These are phyloP conservation scores for Scaptomyza reducta DNA, from an alignment of 2,888 invertebrate species.

Conservation along the genomic window DNA sequence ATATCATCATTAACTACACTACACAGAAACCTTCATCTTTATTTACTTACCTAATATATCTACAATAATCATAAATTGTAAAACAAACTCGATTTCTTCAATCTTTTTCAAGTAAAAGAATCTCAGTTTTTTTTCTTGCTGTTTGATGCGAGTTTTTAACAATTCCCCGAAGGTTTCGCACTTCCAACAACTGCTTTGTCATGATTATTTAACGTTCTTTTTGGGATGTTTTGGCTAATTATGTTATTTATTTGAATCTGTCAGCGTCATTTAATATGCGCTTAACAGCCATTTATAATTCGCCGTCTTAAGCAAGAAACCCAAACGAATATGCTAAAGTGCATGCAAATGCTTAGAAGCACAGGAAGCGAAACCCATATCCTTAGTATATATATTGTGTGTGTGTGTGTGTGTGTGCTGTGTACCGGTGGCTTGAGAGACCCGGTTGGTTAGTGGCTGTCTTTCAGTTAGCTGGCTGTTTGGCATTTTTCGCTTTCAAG, in stretches of 20 bases:
- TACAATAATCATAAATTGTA: too few species aligned
- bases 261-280: conserved; percentile 58
- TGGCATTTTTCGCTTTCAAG: conserved; percentile 64
- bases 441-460: conserved; percentile 22
- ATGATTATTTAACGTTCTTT: conserved; percentile 5
- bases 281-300: conserved; percentile 59
- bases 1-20: too few species aligned
- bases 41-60: too few species aligned
- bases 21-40: too few species aligned
- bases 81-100: too few species aligned
- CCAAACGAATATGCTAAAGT: conserved; percentile 45
- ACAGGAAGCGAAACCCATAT: conserved; percentile 5
- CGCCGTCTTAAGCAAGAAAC: conserved; percentile 42
- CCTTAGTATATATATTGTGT: background rate
- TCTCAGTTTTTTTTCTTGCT: background rate
- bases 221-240: conserved; percentile 37
- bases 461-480: conserved; percentile 14
- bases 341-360: conserved; percentile 34
- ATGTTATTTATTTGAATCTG: conserved; percentile 28
- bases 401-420: conserved; percentile 5
- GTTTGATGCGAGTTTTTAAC: background rate
- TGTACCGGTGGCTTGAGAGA: conserved; percentile 27
- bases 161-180: background rate
- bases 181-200: conserved; percentile 13
- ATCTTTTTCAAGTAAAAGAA: too few species aligned